Evolutionary conservation across 2,797 vertebrate genomes (phyloP), one percentile per base, ranked within the genome.

Genomic region (Pogonophryne albipinna): DNA sequence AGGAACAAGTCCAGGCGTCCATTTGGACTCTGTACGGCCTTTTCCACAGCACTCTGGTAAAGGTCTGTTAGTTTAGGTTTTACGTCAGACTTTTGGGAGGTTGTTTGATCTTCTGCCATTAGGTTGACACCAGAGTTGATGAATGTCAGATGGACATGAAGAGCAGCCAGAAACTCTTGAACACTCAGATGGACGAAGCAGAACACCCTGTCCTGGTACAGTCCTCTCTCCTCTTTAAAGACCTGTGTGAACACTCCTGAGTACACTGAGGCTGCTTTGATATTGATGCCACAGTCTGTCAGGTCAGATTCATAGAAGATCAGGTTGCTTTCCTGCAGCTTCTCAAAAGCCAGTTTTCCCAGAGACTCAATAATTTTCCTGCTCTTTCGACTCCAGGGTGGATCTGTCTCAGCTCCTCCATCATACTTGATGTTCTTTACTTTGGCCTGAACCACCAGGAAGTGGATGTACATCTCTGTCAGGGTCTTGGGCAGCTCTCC

Each of bases 101-200:
- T 2, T 8, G 45, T 5, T 57, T 52, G 1, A 15, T 49, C 15
- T 6, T 76, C 6, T 68, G 66, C 10, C 64, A 89, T 17, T 38
- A 83, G 55, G 20, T 85, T 85, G 64, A 78, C 55, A 0, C 72
- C 73, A 4, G 31, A 60, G 23, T 63, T 62, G 9, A 44, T 15
- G 71, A 86, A 87, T 0, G 41, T 85, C 52, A 78, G 17, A 56
- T 86, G 84, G 0, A 87, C 78, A 45, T 87, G 49, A 75, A 89
- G 59, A 71, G 87, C 82, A 0, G 87, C 85, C 0, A 89, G 0
- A 66, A 90, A 90, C 78, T 90, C 88, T 47, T 90, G 88, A 0
- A 90, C n/a, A 0, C 68, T 90, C 68, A 88, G 69, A 6, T 90
- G 88, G 0, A 88, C 10, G 6, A 88, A 88, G 45, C 78, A 79